A percentile compares a stretch with the other conserved stretches of the same genome.
phyloP scores from a whole-genome alignment of 2,113 vertebrate genomes.

The Origma solitaria region DNA sequence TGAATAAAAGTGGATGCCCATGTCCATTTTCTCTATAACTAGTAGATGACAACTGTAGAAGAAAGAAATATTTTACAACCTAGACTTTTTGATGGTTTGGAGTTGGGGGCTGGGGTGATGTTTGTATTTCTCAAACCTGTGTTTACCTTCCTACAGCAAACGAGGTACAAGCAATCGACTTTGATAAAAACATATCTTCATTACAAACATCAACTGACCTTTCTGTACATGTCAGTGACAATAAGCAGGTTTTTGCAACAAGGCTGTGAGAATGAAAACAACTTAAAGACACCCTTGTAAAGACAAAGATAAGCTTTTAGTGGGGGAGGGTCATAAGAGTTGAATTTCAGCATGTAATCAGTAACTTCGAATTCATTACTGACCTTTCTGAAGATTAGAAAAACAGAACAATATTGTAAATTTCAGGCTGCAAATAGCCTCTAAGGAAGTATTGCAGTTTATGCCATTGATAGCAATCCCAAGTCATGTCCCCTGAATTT shows the following conservation, averaged over 20 bases:
- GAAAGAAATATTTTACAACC: not conserved
- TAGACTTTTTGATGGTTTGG: not conserved
- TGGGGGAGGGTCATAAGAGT: fast-evolving
- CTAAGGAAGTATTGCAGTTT: not conserved
- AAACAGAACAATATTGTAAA: not conserved
- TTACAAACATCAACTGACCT: not conserved
- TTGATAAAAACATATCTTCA: not conserved
- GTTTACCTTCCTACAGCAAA: not conserved
- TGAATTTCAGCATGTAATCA: not conserved
- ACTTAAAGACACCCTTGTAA: not conserved
- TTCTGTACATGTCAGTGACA: not conserved
- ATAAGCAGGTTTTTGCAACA: not conserved
- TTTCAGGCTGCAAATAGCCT: not conserved
- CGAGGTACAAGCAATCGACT: not conserved
- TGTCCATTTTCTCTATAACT: not conserved
- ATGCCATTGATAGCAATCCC: not conserved
- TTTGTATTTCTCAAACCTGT: not conserved
- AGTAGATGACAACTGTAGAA: not conserved
- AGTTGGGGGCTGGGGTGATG: fast-evolving
- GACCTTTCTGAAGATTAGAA: not conserved
- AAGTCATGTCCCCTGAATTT: not conserved
- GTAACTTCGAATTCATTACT: not conserved
- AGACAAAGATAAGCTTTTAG: not conserved
- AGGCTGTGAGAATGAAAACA: not conserved
- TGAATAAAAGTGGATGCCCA: not conserved